phyloP scores from a whole-genome alignment of 2,888 invertebrate species.

The Pandemis cinnamomeana region DNA sequence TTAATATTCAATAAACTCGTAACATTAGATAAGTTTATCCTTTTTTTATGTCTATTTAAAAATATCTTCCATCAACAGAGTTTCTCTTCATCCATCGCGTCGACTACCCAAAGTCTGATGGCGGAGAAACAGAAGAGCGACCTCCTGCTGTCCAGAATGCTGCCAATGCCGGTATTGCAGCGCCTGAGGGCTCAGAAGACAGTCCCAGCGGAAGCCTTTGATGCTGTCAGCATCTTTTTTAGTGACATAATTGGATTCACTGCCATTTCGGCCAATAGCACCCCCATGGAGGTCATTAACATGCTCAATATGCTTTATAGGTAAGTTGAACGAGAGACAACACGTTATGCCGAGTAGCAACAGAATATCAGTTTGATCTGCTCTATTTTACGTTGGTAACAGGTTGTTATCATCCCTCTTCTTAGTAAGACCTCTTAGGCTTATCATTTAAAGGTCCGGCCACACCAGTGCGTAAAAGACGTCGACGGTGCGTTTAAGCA shows the following conservation, averaged over 20 bases:
- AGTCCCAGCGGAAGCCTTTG: conserved; percentile 87
- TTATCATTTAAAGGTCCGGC: too few relatives aligned
- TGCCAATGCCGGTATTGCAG: conserved; percentile 82
- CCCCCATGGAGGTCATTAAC: conserved; percentile 86
- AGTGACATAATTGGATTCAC: conserved; percentile 90
- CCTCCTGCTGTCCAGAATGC: conserved; percentile 83
- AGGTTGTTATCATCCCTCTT: too few relatives aligned
- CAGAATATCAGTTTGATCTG: too few relatives aligned
- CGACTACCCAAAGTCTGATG: conserved; percentile 77
- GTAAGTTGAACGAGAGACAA: conserved; percentile 48
- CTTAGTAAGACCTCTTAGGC: too few relatives aligned
- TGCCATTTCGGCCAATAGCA: conserved; percentile 84
- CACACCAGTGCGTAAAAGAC: too few relatives aligned
- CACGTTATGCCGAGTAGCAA: too few relatives aligned
- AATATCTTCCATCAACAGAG: conserved; percentile 55
- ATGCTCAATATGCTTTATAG: conserved; percentile 90
- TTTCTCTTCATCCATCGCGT: conserved; percentile 79
- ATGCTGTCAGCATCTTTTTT: conserved; percentile 88
- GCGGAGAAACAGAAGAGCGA: conserved; percentile 85
- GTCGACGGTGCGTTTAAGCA: too few relatives aligned
- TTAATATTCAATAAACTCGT: too few relatives aligned
- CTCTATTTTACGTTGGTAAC: too few relatives aligned
- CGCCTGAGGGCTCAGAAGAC: conserved; percentile 81
- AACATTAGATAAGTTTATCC: too few relatives aligned
- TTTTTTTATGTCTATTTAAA: too few relatives aligned